phyloP scores from a whole-genome alignment of 1,140 invertebrate species.

The Batillaria attramentaria region DNA sequence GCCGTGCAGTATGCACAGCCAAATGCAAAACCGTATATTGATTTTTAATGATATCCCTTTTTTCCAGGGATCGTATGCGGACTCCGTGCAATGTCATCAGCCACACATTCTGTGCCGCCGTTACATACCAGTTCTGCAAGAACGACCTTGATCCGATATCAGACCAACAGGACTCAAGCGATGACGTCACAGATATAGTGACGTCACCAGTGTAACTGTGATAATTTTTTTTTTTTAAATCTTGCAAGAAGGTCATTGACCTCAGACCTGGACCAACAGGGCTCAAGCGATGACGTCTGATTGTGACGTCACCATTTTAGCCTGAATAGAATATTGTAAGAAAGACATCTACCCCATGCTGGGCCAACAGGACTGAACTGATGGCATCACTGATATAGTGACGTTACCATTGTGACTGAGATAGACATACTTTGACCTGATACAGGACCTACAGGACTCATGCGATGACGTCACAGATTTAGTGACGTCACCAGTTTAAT shows the following conservation, averaged over 20 bases:
- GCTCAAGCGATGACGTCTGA: no score
- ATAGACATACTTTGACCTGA: constrained; percentile 22
- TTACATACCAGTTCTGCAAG: constrained; percentile 46
- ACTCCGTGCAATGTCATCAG: constrained; percentile 51
- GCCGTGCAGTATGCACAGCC: neutral
- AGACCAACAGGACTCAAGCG: neutral
- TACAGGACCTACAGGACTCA: neutral
- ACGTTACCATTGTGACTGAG: no score
- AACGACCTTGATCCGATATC: constrained; percentile 17
- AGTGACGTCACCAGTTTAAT: no score
- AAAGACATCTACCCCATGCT: no score
- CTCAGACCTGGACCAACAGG: no score
- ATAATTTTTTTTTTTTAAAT: no score
- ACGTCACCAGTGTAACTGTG: no score
- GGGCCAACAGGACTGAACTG: no score
- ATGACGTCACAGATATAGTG: neutral
- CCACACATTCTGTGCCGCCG: constrained; percentile 49
- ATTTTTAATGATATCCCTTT: neutral
- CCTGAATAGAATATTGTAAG: no score
- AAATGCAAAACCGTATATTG: neutral
- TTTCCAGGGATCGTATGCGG: constrained; percentile 49
- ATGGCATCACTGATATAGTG: no score
- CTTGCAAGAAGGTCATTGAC: no score
- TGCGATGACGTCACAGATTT: neutral
- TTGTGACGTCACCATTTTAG: no score